Evolutionary conservation across 2,797 vertebrate genomes (phyloP).

Genomic region (Nyctibius grandis): DNA sequence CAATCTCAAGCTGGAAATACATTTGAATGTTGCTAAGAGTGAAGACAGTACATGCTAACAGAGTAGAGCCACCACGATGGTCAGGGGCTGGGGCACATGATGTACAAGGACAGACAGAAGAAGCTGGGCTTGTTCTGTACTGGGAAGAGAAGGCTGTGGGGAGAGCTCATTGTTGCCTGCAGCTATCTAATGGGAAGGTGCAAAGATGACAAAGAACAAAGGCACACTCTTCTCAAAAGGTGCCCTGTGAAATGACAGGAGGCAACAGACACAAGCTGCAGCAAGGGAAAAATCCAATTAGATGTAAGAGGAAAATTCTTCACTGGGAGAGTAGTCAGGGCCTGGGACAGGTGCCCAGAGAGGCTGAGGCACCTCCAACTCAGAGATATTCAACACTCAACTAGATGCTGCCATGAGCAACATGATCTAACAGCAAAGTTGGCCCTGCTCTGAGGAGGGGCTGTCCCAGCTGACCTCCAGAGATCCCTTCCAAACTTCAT

Average conservation of each 20-base stretch:
- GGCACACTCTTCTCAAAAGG: not conserved
- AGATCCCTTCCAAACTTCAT: not conserved
- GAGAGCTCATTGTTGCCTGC: not conserved
- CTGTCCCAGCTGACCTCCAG: not conserved
- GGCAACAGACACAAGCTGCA: not conserved
- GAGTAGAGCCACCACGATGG: rapidly evolving
- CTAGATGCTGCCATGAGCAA: not conserved
- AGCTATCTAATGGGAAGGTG: not conserved
- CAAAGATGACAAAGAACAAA: not conserved
- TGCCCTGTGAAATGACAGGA: not conserved
- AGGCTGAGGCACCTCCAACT: not conserved
- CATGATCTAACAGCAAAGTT: not conserved
- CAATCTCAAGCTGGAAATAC: not conserved
- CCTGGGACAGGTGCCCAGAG: not conserved
- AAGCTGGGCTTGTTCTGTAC: not conserved
- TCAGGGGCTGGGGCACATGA: not conserved
- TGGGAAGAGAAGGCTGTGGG: not conserved
- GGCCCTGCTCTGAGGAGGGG: not conserved
- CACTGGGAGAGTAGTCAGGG: rapidly evolving
- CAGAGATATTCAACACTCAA: not conserved
- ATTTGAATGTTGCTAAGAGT: not conserved
- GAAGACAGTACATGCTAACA: not conserved
- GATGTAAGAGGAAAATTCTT: not conserved
- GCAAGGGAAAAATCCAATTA: not conserved
- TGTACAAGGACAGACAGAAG: not conserved